A percentile compares a stretch with the other conserved stretches of the same genome.
Evolutionary conservation across 1,140 invertebrate genomes (phyloP).

Genomic region (Caenorhabditis inopinata): DNA sequence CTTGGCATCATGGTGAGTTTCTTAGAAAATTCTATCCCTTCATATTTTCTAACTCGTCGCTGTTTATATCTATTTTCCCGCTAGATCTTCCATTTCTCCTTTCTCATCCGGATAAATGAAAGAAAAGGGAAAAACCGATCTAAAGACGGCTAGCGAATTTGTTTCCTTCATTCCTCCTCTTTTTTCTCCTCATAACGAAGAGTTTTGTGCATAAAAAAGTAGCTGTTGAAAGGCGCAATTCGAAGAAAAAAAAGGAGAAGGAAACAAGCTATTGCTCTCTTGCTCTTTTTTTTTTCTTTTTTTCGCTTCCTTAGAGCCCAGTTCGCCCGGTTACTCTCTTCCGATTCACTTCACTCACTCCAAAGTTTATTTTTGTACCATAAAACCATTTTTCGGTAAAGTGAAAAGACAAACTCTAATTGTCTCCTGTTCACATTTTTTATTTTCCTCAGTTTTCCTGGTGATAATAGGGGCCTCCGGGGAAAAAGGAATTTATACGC

Average conservation of each 20-base stretch:
- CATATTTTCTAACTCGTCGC: too few relatives aligned
- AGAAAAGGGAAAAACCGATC: conserved; percentile 10
- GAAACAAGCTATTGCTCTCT: conserved; percentile 10
- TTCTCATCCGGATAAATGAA: conserved; percentile 21
- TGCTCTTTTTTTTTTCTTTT: conserved; percentile 3
- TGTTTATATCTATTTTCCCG: background rate
- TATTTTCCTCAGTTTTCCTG: background rate
- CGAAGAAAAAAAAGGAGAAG: background rate
- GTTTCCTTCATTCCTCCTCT: background rate
- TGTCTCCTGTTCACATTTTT: background rate
- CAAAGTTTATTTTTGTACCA: background rate
- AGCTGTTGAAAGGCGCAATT: conserved; percentile 27
- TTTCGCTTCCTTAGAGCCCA: background rate
- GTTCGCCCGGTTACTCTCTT: background rate
- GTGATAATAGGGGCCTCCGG: background rate
- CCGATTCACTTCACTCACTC: background rate
- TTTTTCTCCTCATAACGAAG: conserved; percentile 1
- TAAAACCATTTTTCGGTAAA: background rate
- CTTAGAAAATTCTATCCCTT: too few relatives aligned
- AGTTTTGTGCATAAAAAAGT: conserved; percentile 33
- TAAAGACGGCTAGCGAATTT: background rate
- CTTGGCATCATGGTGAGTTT: too few relatives aligned
- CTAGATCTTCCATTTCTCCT: background rate
- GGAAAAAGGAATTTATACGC: background rate
- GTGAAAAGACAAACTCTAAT: too few relatives aligned